A percentile compares a stretch with the other conserved stretches of the same genome.
These are phyloP conservation scores for Agonopterix alstromeriana DNA, from an alignment of 2,888 invertebrate genomes.

Conservation along the genomic window DNA sequence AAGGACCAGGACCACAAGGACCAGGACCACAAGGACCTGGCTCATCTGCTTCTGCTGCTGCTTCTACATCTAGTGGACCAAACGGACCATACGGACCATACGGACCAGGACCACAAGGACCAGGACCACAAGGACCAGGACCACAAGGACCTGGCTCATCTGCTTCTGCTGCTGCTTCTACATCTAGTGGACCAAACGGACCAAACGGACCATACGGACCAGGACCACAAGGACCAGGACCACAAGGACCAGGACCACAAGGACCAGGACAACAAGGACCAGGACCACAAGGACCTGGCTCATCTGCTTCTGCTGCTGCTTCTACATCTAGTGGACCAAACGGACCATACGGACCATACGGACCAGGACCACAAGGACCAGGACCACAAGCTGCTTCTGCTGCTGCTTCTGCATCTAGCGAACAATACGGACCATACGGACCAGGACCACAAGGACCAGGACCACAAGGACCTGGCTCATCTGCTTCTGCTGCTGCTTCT, in stretches of 20 bases:
- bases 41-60: neutral
- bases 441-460: no score
- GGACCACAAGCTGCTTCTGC: no score
- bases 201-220: neutral
- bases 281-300: neutral
- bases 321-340: no score
- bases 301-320: no score
- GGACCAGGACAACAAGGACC: neutral
- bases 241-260: neutral
- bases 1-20: constrained; percentile 7
- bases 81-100: constrained; percentile 7
- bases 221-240: neutral
- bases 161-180: no score
- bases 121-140: constrained; percentile 8
- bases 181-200: neutral
- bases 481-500: no score
- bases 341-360: no score
- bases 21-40: constrained; percentile 6
- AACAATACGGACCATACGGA: no score
- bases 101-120: constrained; percentile 1
- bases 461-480: no score
- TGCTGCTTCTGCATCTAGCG: no score
- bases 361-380: no score
- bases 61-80: neutral
- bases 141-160: neutral